Evolutionary conservation across 1,140 invertebrate genomes (phyloP).

Genomic region (Aphelenchoides besseyi): DNA sequence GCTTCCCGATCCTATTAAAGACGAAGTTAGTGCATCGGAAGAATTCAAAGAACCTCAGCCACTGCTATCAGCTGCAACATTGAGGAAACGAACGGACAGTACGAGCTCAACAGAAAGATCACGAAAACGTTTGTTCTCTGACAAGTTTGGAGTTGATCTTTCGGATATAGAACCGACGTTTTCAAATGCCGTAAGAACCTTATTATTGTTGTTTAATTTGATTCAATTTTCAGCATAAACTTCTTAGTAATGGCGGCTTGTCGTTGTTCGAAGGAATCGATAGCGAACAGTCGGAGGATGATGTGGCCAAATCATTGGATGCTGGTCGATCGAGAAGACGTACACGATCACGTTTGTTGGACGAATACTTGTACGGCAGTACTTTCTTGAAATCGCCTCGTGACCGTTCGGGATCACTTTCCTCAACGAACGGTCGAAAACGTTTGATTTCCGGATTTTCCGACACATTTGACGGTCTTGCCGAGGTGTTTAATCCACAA

Average conservation of each 20-base stretch:
- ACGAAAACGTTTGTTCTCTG: constrained; percentile 14
- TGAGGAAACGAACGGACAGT: constrained; percentile 13
- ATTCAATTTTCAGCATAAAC: background rate
- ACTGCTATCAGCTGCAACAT: background rate
- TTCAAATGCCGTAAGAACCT: background rate
- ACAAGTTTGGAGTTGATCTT: constrained; percentile 8
- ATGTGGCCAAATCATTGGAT: constrained; percentile 6
- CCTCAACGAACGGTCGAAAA: constrained; percentile 24
- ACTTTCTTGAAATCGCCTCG: constrained; percentile 32
- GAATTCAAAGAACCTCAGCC: constrained; percentile 1
- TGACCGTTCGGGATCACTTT: constrained; percentile 30
- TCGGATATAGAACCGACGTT: constrained; percentile 18
- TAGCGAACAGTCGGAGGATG: constrained; percentile 22
- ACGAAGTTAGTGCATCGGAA: background rate
- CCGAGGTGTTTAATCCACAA: constrained; percentile 40
- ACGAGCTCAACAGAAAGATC: constrained; percentile 17
- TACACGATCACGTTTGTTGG: constrained; percentile 15
- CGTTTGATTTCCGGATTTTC: constrained; percentile 30
- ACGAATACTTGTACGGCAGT: constrained; percentile 4
- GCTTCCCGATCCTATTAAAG: background rate
- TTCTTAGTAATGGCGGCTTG: background rate
- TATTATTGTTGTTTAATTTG: background rate
- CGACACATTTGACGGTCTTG: constrained; percentile 39
- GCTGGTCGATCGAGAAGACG: background rate
- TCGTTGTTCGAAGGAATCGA: constrained; percentile 18